Base-by-base conservation (phyloP, 2,797 vertebrate species). In the Adrianichthys oophorus region DNA sequence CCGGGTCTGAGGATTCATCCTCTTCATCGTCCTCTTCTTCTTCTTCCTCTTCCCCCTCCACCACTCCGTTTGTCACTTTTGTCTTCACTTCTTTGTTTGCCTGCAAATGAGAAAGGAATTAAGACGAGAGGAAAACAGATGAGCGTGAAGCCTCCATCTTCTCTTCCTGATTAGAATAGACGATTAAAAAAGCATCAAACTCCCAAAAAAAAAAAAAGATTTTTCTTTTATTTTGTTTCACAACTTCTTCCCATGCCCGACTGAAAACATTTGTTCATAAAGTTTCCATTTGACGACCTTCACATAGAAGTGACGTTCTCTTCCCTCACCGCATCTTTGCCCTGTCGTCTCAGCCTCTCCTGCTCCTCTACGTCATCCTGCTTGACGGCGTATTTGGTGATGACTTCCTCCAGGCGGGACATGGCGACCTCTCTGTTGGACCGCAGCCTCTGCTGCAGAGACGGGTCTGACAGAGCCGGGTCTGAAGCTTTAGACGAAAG, bases 361-460 rank as follows among this genome's bases (percentile, higher is more conserved):
- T 89, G 80, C 18, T 94, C 93, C 64, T 95, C 93, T 0, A 72
- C 76, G 76, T 92, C 90, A 0, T 96, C 95, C 47, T 97, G 95
- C 69, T 87, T 82, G 57, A 77, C 37, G 0, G 94, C 88, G 0
- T 90, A 98, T 69, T 90, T 95, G 26, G 65, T 80, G 75, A 96
- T 95, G 71, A 98, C 88, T 0, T 92, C 88, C 19, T 96, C 93
- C 64, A 98, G 84, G 0, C 76, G 90, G 41, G 56, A 79, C 56
- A 94, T 32, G 0, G 94, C 93, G 62, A 90, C 5, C 14, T 84
- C 86, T 17, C 94, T 86, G 82, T 98, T 98, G 1, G 85, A 76
- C 4, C 92, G 91, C 46, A 98, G 91, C 54, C 88, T 91, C 5
- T 80, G 88, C 8, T 89, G 64, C 23, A 98, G 74, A 0, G 59